Conservation (phyloP, 2,113 vertebrate species). For the Hystrix cristata region DNA sequence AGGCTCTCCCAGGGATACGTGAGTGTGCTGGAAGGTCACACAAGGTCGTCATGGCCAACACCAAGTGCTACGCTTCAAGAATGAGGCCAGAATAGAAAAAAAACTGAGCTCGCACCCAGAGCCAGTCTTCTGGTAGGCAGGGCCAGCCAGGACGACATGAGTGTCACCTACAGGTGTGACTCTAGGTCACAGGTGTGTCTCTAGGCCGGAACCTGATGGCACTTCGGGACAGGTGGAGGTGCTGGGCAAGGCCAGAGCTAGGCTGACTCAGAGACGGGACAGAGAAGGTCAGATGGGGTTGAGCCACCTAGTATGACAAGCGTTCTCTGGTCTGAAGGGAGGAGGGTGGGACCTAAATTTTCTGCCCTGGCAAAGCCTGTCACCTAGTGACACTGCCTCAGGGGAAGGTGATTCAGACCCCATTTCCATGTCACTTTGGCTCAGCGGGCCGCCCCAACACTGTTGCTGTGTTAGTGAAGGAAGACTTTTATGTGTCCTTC, state of each 20-base stretch:
- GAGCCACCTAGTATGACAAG: not conserved
- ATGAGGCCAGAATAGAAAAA: not conserved
- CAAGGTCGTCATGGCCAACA: not conserved
- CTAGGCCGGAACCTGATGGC: not conserved
- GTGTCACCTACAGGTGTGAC: not conserved
- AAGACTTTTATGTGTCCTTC: not conserved
- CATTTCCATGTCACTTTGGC: not conserved
- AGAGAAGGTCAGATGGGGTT: not conserved
- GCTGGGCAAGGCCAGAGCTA: not conserved
- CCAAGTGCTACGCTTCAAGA: fast-evolving
- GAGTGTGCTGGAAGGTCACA: not conserved
- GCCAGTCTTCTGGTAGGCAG: not conserved
- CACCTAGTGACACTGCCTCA: not conserved
- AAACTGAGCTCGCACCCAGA: not conserved
- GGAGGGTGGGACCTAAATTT: not conserved
- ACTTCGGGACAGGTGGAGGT: not conserved
- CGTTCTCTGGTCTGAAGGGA: not conserved
- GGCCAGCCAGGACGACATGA: not conserved
- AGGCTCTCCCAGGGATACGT: not conserved
- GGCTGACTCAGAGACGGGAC: not conserved
- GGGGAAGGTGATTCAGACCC: not conserved
- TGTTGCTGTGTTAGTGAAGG: not conserved
- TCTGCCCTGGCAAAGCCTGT: not conserved
- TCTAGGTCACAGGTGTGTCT: not conserved
- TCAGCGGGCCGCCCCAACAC: not conserved